phyloP scores from a whole-genome alignment of 2,888 invertebrate species.

The Fragum sueziense region DNA sequence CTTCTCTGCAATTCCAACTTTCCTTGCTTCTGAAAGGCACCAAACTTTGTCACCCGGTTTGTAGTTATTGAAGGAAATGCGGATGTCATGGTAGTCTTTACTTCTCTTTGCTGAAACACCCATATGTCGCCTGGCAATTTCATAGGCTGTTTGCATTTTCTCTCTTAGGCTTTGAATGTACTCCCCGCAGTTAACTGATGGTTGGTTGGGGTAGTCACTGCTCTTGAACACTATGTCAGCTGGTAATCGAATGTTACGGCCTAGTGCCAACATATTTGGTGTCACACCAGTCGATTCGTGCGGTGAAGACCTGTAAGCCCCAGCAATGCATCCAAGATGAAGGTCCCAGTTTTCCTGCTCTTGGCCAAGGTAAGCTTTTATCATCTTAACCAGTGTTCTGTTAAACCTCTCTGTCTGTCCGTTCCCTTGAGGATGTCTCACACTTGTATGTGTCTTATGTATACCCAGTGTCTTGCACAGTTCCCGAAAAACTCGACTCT shows the following conservation, averaged over 20 bases:
- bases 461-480: background rate
- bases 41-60: constrained; percentile 46
- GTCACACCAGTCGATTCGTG: constrained; percentile 46
- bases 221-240: constrained; percentile 27
- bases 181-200: constrained; percentile 4
- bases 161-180: constrained; percentile 27
- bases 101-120: constrained; percentile 19
- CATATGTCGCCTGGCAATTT: constrained; percentile 42
- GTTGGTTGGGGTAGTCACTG: background rate
- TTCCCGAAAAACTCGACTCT: background rate
- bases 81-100: constrained; percentile 44
- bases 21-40: constrained; percentile 38
- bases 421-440: constrained; percentile 26
- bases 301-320: constrained; percentile 48
- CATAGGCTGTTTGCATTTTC: constrained; percentile 41
- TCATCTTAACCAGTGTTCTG: constrained; percentile 49
- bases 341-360: constrained; percentile 56
- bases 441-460: background rate
- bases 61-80: constrained; percentile 22
- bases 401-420: constrained; percentile 56
- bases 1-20: constrained; percentile 40
- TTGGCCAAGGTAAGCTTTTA: constrained; percentile 41
- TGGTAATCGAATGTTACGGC: constrained; percentile 42
- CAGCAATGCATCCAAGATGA: constrained; percentile 46
- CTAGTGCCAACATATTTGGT: constrained; percentile 48